A percentile compares a stretch with the other conserved stretches of the same genome.
These are phyloP conservation scores for Tipula helvola DNA, from an alignment of 2,888 invertebrate genomes.

Conservation along the genomic window DNA sequence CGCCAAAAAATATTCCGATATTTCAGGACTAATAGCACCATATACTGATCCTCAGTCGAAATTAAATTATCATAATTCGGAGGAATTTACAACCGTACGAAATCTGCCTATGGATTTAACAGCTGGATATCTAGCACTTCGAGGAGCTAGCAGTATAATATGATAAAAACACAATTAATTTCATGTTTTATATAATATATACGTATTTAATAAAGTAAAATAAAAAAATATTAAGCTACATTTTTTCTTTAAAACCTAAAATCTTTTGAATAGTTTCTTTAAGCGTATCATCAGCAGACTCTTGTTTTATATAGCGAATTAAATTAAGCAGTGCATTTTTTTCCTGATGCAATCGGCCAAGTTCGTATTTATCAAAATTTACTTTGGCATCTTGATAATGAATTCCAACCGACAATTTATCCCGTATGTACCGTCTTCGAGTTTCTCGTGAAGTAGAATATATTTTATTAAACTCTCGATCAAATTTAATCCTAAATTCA, in stretches of 20 bases:
- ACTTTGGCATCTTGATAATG: neutral
- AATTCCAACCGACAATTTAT: neutral
- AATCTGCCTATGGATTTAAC: conserved; percentile 85
- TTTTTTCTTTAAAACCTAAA: neutral
- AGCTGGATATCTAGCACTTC: conserved; percentile 72
- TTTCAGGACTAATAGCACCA: conserved; percentile 74
- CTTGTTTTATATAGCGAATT: neutral
- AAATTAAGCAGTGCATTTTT: neutral
- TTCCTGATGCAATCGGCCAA: neutral
- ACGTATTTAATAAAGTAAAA: neutral
- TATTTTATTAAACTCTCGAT: neutral
- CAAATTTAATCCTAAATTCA: neutral
- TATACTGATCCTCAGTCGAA: conserved; percentile 89
- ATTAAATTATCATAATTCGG: conserved; percentile 68
- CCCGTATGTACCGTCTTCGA: neutral
- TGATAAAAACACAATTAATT: conserved; percentile 28
- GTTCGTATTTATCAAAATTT: neutral
- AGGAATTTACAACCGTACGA: conserved; percentile 76
- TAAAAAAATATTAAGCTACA: neutral
- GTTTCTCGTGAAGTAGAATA: neutral
- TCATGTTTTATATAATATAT: neutral
- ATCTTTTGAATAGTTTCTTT: neutral
- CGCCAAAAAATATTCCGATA: conserved; percentile 86
- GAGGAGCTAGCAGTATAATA: conserved; percentile 69
- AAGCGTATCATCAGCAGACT: neutral